Evolutionary conservation across 2,888 invertebrate genomes (phyloP), one percentile per base, ranked within the genome.

Genomic region (Chelonus formosanus): DNA sequence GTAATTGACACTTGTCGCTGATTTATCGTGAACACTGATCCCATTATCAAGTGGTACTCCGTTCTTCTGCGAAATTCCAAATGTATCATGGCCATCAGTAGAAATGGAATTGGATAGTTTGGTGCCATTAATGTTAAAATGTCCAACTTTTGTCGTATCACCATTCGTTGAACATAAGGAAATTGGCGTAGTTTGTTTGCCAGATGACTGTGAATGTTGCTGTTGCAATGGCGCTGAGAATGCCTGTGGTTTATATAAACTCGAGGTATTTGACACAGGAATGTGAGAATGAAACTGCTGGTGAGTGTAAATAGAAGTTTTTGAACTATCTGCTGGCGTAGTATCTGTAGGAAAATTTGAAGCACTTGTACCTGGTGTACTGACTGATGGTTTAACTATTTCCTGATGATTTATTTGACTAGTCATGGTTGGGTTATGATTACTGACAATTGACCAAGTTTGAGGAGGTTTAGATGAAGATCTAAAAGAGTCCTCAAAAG

Each of bases 401-500:
- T 81, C 80, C 36, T 78, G 78, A 64, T 78, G 78, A 55, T 72
- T 72, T 36, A 78, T 77, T 61, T 80, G 80, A 70, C 74, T 80
- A 10, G 75, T 68, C 65, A 79, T 74, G 55, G 74, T 76, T 63
- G 79, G 78, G 70, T 73, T 76, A 32, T 80, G 80, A 69, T 73
- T 79, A 67, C 77, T 78, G 10, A 77, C 62, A 34, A 77, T 67
- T 0, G 78, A 74, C 68, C 80, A 73, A 4, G 75, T 4, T 31
- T 76, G 80, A 2, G 76, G 73, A 20, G 78, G 74, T 3, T 56
- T 7, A 5, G 52, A 4, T 8, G 52, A 52, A n/a, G 80, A 73
- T 4, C 80, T 76, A 69, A 83, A 82, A 3, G 79, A 82, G 62
- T 84, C 84, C 62, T 84, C 84, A 68, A 84, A 84, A 0, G 84